Evolutionary conservation across 2,113 vertebrate species (phyloP), one percentile per base, ranked within the genome.

Genomic region (Cariama cristata): DNA sequence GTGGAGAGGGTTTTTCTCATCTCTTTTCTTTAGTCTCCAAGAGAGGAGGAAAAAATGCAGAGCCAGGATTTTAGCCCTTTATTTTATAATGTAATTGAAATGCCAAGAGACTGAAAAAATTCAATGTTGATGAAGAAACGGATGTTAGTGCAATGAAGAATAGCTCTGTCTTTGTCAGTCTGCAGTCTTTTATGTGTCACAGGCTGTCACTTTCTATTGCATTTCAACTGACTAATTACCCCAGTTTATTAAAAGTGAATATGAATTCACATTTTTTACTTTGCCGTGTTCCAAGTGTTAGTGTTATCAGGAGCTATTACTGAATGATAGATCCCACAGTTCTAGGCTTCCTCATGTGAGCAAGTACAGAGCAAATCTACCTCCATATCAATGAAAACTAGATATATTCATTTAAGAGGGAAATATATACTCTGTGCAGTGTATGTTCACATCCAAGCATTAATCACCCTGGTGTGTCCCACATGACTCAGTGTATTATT

Each of bases 201-300:
- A 97, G 95, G 49, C 95, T 98, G 97, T 97, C 97, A 95, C 90
- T 97, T 97, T 97, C 97, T 97, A 94, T 98, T 92, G 87, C 66
- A 24, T 96, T 98, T 97, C 97, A 97, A 90, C 86, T 97, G 97
- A 98, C 97, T 97, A 97, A 98, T 98, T 98, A 97, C 88, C 80
- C 74, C 95, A 90, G 95, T 97, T 98, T 98, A 97, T 98, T 98
- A 98, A 98, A 98, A 97, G 95, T 96, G 96, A 98, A 95, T 97
- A 96, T 97, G 97, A 97, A 97, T 97, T 96, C 97, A 97, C 87
- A 69, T 96, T 96, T 97, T 97, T 98, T 96, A 96, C 91, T 94
- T 97, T 94, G 91, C 68, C 47, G 24, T 94, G 44, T 94, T 97
- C 93, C 92, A 84, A 94, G 79, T 68, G 76, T 94, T 96, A 94